phyloP scores from a whole-genome alignment of 2,888 invertebrate genomes.

The Priocnemis perturbator region DNA sequence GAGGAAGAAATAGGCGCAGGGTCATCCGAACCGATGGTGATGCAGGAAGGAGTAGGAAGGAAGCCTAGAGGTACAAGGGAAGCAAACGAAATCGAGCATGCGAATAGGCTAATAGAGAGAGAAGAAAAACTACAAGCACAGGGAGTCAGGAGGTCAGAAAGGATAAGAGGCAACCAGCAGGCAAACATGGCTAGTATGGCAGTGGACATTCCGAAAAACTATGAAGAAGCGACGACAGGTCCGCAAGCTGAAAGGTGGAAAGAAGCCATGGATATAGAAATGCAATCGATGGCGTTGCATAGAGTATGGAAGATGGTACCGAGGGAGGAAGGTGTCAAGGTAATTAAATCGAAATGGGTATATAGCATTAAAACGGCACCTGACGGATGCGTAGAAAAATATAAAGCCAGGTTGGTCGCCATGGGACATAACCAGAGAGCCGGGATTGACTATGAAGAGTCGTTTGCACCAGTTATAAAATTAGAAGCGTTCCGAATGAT shows the following conservation, averaged over 20 bases:
- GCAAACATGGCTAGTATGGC: not conserved
- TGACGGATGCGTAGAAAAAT: not conserved
- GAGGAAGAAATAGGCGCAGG: not conserved
- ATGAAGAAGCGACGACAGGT: conserved; percentile 6
- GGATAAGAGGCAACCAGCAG: conserved; percentile 2
- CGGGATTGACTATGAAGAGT: too few relatives aligned
- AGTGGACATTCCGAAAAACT: not conserved
- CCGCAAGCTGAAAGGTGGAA: conserved; percentile 2
- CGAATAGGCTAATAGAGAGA: not conserved
- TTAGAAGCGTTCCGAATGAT: conserved; percentile 1
- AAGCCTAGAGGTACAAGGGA: not conserved
- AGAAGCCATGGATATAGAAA: conserved; percentile 20
- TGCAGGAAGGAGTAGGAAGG: not conserved
- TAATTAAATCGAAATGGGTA: conserved; percentile 23
- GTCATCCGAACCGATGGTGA: not conserved
- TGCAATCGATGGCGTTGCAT: not conserved
- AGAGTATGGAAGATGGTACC: conserved; percentile 16
- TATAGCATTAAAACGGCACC: not conserved
- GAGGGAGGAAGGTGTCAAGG: conserved; percentile 5
- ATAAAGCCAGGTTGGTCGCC: conserved; percentile 14
- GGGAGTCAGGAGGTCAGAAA: conserved; percentile 7
- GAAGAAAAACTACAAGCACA: conserved; percentile 5
- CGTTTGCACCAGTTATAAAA: too few relatives aligned
- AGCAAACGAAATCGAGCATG: not conserved
- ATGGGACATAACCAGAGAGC: conserved; percentile 10